These are phyloP conservation scores for Neosilurus mollespiculum DNA, from an alignment of 2,797 vertebrate species.

Conservation along the genomic window DNA sequence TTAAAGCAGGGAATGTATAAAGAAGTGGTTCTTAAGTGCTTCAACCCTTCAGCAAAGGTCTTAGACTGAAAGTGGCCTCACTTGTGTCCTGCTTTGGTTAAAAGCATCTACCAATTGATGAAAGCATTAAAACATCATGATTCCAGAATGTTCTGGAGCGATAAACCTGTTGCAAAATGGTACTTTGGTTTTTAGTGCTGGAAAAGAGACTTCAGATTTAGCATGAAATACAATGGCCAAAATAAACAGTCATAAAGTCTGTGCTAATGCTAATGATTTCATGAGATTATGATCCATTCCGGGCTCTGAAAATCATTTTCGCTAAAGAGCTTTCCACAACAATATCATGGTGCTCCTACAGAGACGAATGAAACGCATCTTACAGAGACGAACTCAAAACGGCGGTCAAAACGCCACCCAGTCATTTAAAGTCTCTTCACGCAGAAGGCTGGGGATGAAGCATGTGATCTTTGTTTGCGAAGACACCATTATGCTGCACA, in stretches of 20 bases:
- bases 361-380: background rate
- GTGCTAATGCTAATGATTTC: background rate
- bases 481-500: slow-evolving; percentile 22
- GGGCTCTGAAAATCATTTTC: background rate
- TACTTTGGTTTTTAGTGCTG: background rate
- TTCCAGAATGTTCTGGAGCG: background rate
- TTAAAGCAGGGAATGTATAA: background rate
- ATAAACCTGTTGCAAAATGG: background rate
- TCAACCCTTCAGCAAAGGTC: background rate
- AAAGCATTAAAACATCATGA: background rate
- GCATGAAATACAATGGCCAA: background rate
- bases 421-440: background rate
- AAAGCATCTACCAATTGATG: background rate
- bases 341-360: background rate
- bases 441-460: background rate
- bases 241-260: background rate
- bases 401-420: slow-evolving; percentile 4
- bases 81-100: background rate
- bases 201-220: slow-evolving; percentile 6
- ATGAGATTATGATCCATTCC: background rate
- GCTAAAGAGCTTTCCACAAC: no score
- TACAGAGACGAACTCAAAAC: background rate
- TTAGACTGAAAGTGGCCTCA: background rate
- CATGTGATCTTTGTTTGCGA: slow-evolving; percentile 31
- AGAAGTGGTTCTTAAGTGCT: background rate